Conservation (phyloP, 2,113 vertebrate species). For the Eudyptes chrysolophus region DNA sequence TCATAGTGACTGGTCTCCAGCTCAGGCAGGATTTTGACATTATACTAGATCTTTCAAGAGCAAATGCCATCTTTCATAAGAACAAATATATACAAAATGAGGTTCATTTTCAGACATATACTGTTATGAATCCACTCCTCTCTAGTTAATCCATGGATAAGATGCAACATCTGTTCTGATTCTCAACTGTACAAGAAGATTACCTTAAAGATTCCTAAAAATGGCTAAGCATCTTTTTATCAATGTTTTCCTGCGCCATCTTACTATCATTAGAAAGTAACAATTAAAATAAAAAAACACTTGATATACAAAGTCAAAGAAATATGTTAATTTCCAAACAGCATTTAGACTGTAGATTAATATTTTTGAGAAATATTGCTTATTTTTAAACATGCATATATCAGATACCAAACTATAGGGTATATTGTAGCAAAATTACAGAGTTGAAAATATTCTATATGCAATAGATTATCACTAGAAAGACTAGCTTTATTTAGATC, state of each 20-base stretch:
- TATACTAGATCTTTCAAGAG: conserved; percentile 34
- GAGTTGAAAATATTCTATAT: neutral
- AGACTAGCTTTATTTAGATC: neutral
- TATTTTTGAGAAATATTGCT: neutral
- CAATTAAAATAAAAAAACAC: neutral
- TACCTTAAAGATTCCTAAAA: neutral
- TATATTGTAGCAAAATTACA: neutral
- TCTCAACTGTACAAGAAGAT: conserved; percentile 23
- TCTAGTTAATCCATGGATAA: neutral
- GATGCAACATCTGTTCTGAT: neutral
- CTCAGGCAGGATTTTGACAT: conserved; percentile 53
- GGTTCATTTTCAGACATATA: conserved; percentile 9
- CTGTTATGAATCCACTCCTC: neutral
- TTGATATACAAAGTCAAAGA: neutral
- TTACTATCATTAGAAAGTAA: neutral
- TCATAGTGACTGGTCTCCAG: conserved; percentile 34
- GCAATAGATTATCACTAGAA: neutral
- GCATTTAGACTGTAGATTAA: neutral
- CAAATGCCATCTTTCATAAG: conserved; percentile 60
- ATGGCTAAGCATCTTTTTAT: neutral
- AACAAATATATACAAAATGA: conserved; percentile 25
- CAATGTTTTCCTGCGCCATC: neutral
- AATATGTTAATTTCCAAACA: neutral
- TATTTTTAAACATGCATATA: neutral
- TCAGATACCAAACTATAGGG: neutral